A percentile compares a stretch with the other conserved stretches of the same genome.
Evolutionary conservation across 1,140 invertebrate species (phyloP).

Genomic region (Lordiphosa stackelbergi): DNA sequence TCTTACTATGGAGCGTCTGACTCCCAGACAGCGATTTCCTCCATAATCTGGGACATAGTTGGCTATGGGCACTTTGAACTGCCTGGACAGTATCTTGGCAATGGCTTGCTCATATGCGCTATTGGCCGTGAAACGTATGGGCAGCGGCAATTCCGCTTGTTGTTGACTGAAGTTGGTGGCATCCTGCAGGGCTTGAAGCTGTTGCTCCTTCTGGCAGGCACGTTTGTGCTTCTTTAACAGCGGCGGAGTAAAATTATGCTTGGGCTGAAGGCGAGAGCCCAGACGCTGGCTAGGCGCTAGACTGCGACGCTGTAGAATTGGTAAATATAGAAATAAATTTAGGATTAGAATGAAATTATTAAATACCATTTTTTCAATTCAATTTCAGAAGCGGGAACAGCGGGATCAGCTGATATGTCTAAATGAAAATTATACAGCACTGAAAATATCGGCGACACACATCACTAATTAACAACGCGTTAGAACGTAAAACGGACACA

Average conservation of each 20-base stretch:
- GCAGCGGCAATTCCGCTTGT: constrained; percentile 22
- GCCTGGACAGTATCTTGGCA: constrained; percentile 88
- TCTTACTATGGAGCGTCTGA: constrained; percentile 83
- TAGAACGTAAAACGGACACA: no score
- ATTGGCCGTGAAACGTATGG: constrained; percentile 48
- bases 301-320: constrained; percentile 51
- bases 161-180: constrained; percentile 17
- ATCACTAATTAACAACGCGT: no score
- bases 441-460: no score
- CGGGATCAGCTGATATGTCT: no score
- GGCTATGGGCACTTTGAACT: constrained; percentile 96
- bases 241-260: constrained; percentile 50
- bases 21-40: constrained; percentile 81
- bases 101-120: constrained; percentile 84
- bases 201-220: constrained; percentile 50
- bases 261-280: constrained; percentile 30
- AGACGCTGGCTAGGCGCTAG: constrained; percentile 64
- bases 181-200: constrained; percentile 28
- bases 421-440: no score
- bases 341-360: background rate
- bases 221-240: constrained; percentile 66
- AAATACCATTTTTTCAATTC: constrained; percentile 37
- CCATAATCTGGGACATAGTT: constrained; percentile 89
- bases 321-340: background rate
- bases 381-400: background rate